Evolutionary conservation across 2,888 invertebrate species (phyloP), one percentile per base, ranked within the genome.

Genomic region (Netelia melanura): DNA sequence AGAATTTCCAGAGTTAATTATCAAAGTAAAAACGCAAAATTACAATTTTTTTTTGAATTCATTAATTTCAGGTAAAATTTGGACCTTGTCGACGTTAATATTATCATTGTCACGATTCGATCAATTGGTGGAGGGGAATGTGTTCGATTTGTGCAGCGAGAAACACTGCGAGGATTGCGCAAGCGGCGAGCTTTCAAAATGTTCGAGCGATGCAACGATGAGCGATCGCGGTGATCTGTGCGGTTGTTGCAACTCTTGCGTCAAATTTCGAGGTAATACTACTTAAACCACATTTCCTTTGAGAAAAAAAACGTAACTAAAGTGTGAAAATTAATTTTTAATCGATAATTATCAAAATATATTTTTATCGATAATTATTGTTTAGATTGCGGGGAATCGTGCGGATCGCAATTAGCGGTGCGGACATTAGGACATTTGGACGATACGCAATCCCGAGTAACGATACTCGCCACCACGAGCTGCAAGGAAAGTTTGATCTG

Each of bases 241-340:
- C 30, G 76, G 83, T 8, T 85, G 85, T 80, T 85, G 85, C 72
- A 79, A 67, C 11, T 79, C 85, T 3, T 85, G 85, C 56, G 76
- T 85, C 2, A 58, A 61, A 56, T 61, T 71, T 44, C 79, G 79
- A 71, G 85, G 85, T 85, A 67, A 80, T 62, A 14, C 17, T 17
- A 8, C 1, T 2, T 52, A 9, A 3, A 52, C 11, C 17, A 14
- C 11, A 25, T 25, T 25, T 25, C 1, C 1, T 68, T 70, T 56
- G 17, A 0, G 9, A 8, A 58, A 6, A 17, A 38, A 72, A 17
- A 17, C 17, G 0, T 17, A 17, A 17, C 17, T 0, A 17, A 38
- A n/a, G 17, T 58, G 11, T 30, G 5, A 38, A 11, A 14, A 52
- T 70, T 9, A 8, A 38, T 21, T 10, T 62, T 21, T 1, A 14